Percentiles rank a stretch among this genome's conserved stretches.
Evolutionary conservation across 2,113 vertebrate species (phyloP).

Genomic region (Oncorhynchus kisutch): DNA sequence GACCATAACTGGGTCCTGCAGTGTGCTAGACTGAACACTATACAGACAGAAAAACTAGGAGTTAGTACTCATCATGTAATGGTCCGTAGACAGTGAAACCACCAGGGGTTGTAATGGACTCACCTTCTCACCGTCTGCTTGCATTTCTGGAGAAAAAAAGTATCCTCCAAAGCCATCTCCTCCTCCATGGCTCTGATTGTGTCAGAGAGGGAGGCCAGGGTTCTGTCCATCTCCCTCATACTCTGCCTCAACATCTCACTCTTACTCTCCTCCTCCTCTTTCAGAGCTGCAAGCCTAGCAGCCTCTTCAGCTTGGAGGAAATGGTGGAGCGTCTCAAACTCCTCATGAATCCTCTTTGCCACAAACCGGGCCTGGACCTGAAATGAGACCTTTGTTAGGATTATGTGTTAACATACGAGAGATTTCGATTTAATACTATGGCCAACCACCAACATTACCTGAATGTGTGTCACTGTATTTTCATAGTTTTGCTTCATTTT

Average conservation of each 20-base stretch:
- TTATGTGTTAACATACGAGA: not conserved
- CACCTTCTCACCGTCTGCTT: conserved; percentile 56
- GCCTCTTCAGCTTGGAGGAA: conserved; percentile 61
- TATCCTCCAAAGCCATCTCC: conserved; percentile 46
- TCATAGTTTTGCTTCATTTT: conserved; percentile 57
- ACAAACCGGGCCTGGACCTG: conserved; percentile 63
- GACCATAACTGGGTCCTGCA: conserved; percentile 31
- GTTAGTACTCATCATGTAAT: not conserved
- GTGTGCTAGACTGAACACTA: conserved; percentile 35
- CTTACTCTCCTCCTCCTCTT: conserved; percentile 58
- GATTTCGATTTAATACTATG: not conserved
- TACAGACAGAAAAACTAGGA: conserved; percentile 30
- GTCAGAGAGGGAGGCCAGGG: conserved; percentile 43
- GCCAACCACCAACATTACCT: conserved; percentile 40
- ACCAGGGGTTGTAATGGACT: conserved; percentile 29
- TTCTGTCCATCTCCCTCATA: conserved; percentile 43
- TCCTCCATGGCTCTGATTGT: conserved; percentile 59
- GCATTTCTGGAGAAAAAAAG: conserved; percentile 52
- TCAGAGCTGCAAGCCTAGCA: conserved; percentile 53
- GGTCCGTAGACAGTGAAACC: not conserved
- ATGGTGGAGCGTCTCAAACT: conserved; percentile 61
- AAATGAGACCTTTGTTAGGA: not conserved
- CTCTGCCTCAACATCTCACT: conserved; percentile 38
- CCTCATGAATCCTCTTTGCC: conserved; percentile 50
- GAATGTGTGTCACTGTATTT: conserved; percentile 44